Evolutionary conservation across 1,140 invertebrate species (phyloP).

Genomic region (Callitettix versicolor): DNA sequence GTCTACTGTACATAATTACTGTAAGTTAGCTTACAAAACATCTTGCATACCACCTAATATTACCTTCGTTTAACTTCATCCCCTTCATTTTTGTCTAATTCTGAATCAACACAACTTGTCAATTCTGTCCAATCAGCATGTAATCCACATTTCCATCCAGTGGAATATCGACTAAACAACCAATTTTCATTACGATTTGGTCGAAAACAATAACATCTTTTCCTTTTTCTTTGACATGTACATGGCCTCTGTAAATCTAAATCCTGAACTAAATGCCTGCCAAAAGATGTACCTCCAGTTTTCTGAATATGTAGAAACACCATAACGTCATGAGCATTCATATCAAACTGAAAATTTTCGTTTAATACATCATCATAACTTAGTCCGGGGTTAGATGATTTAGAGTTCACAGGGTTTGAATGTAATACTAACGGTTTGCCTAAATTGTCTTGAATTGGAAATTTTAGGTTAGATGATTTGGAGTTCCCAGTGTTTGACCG

Average conservation of each 20-base stretch:
- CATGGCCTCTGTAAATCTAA: conserved; percentile 80
- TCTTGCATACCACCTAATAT: no score
- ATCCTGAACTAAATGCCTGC: conserved; percentile 87
- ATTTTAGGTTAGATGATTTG: conserved; percentile 35
- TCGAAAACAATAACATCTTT: conserved; percentile 85
- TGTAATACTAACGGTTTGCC: conserved; percentile 42
- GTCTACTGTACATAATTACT: no score
- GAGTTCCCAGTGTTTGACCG: conserved; percentile 33
- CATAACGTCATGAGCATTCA: conserved; percentile 88
- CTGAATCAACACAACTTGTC: conserved; percentile 76
- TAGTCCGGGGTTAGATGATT: conserved; percentile 36
- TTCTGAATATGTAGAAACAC: conserved; percentile 99
- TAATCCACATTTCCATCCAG: conserved; percentile 96
- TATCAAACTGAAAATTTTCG: conserved; percentile 77
- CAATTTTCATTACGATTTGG: conserved; percentile 85
- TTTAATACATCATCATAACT: conserved; percentile 72
- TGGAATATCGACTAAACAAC: conserved; percentile 97
- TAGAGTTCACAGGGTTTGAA: conserved; percentile 33
- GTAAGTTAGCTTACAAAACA: no score
- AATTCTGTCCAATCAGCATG: conserved; percentile 98
- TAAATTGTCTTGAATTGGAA: conserved; percentile 29
- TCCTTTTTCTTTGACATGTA: conserved; percentile 72
- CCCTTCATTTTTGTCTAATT: conserved; percentile 77
- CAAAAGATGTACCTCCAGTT: conserved; percentile 85
- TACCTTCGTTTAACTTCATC: conserved; percentile 58